Conservation (phyloP, 1,140 invertebrate genomes). For the Pachypeltis micranthus region DNA sequence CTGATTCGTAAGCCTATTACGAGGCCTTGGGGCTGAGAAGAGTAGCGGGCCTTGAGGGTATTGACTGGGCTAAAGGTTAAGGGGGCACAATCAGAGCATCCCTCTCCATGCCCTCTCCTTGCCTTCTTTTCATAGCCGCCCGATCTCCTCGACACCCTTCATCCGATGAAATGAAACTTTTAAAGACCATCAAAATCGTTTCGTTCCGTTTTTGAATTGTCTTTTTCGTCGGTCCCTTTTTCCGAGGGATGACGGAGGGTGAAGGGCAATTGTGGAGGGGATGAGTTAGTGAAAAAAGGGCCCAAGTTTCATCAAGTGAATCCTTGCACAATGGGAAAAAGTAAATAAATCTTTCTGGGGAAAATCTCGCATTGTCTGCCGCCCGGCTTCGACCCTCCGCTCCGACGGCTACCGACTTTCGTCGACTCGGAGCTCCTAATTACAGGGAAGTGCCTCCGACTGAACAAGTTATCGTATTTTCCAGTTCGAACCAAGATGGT, state of each 20-base stretch:
- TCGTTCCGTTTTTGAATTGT: conserved; percentile 21
- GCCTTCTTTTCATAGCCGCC: too few species aligned
- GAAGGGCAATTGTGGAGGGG: not conserved
- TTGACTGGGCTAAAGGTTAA: not conserved
- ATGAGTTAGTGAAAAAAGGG: not conserved
- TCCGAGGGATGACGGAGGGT: not conserved
- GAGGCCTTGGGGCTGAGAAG: not conserved
- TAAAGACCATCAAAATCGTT: conserved; percentile 22
- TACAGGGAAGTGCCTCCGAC: conserved; percentile 8
- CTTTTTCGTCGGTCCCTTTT: conserved; percentile 3
- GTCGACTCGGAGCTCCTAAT: not conserved
- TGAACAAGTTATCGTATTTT: not conserved
- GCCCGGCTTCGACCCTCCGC: not conserved
- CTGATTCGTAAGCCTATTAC: conserved; percentile 13
- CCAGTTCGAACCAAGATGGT: not conserved
- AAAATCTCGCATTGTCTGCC: conserved; percentile 13
- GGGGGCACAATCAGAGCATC: not conserved
- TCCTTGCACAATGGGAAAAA: conserved; percentile 6
- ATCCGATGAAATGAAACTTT: conserved; percentile 18
- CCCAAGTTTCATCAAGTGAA: conserved; percentile 13
- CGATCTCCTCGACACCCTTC: too few species aligned
- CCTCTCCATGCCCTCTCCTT: not conserved
- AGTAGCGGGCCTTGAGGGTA: not conserved
- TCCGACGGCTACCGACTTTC: not conserved
- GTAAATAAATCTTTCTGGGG: conserved; percentile 17